Base-by-base conservation (phyloP, 1,140 invertebrate genomes). In the Drosophila busckii region DNA sequence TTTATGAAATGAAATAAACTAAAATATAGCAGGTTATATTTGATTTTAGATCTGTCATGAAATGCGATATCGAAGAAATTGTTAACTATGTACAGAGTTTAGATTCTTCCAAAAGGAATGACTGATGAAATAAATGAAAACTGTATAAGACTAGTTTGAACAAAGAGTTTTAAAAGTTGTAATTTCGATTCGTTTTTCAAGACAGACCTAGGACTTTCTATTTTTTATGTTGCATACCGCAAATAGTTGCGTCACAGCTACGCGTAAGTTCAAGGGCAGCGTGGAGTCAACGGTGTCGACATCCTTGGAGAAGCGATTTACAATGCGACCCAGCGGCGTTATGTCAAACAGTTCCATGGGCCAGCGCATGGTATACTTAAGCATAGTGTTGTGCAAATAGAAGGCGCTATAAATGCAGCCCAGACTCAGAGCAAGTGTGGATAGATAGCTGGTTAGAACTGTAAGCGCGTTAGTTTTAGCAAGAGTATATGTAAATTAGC, bases 241-340 rank as follows among this genome's bases (percentile, higher is more conserved):
- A 64, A 84, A 85, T 22, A 70, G 19, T 49, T 85, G 70, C n/a
- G 60, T 32, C 48, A 88, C 56, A 49, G 42, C 84, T 15, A 70
- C 83, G 55, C 88, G 80, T 12, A 89, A 61, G 49, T 82, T 84
- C 37, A 86, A 71, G 6, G 88, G 86, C 32, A 88, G 31, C 1
- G 63, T 54, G 84, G 91, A 92, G 88, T 94, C 93, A 83, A 93
- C 67, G 22, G 90, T 89, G 75, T 93, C 92, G 54, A 93, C 87
- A 86, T 94, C 94, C 90, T 93, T 94, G 63, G 91, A 90, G 87
- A 94, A 93, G 55, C 94, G 90, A 87, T 92, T 93, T 38, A 95
- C 87, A 68, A 95, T 90, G 71, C 94, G 89, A 60, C 94, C 94
- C 52, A 90, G 82, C 3, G 94, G 94, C 59, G 93, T 94, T 42